Conservation (phyloP, 2,888 invertebrate species). For the Nesidiocoris tenuis region DNA sequence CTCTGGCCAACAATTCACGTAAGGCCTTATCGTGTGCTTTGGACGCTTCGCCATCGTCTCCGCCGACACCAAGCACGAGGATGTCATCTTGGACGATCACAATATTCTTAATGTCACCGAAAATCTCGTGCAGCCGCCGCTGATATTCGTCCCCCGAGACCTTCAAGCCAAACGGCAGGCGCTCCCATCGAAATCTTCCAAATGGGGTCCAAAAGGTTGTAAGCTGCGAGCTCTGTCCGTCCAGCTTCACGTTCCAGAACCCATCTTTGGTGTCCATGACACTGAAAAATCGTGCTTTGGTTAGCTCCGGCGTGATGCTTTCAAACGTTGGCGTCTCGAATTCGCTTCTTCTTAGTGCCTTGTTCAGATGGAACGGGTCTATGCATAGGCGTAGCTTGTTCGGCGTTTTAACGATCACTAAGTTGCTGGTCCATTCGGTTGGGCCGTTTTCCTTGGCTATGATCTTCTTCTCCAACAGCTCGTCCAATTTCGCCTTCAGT, state of each 20-base stretch:
- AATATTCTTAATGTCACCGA: slow-evolving; percentile 13
- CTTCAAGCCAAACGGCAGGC: slow-evolving; percentile 9
- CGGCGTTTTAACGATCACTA: slow-evolving; percentile 31
- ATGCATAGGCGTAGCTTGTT: slow-evolving; percentile 20
- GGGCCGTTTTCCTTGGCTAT: slow-evolving; percentile 27
- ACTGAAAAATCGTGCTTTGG: slow-evolving; percentile 48
- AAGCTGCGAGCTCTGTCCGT: slow-evolving; percentile 46
- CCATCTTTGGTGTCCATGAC: slow-evolving; percentile 44
- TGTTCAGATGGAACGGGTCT: slow-evolving; percentile 19
- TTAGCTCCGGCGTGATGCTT: slow-evolving; percentile 18
- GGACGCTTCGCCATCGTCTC: slow-evolving; percentile 14
- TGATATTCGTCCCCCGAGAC: slow-evolving; percentile 25
- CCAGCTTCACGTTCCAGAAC: slow-evolving; percentile 51
- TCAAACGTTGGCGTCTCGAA: slow-evolving; percentile 20
- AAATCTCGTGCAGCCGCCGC: background rate
- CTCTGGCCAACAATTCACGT: slow-evolving; percentile 8
- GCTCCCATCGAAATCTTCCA: slow-evolving; percentile 45
- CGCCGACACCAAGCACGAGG: slow-evolving; percentile 5
- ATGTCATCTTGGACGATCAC: slow-evolving; percentile 16
- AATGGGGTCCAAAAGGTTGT: slow-evolving; percentile 50
- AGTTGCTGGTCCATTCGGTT: slow-evolving; percentile 35
- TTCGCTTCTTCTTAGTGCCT: slow-evolving; percentile 21
- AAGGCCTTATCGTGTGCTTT: slow-evolving; percentile 8
- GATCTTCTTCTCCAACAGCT: slow-evolving; percentile 6
- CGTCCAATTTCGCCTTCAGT: slow-evolving; percentile 32